A percentile compares a stretch with the other conserved stretches of the same genome.
Conservation (phyloP, 2,113 vertebrate genomes). For the Platanista minor region DNA sequence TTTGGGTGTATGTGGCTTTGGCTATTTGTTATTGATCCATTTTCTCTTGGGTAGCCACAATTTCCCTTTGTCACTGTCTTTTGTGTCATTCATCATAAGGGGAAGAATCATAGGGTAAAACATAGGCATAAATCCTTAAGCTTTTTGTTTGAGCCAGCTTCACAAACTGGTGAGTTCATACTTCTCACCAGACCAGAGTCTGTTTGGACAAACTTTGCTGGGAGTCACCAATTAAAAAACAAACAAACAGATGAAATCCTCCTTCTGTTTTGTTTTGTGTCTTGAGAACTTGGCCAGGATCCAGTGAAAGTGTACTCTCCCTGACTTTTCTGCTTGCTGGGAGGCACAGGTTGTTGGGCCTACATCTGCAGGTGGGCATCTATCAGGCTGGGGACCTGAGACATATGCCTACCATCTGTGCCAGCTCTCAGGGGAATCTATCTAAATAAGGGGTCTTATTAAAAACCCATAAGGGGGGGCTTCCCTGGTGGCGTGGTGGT, state of each 20-base stretch:
- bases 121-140: not conserved
- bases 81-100: not conserved
- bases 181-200: not conserved
- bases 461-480: not conserved
- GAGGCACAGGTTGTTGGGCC: not conserved
- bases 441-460: not conserved
- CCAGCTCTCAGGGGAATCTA: not conserved
- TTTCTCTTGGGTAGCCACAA: not conserved
- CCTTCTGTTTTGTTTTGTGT: not conserved
- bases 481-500: no score
- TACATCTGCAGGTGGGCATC: not conserved
- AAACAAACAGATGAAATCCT: not conserved
- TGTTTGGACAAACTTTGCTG: not conserved
- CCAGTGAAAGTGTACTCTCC: not conserved
- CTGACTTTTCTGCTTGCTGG: not conserved
- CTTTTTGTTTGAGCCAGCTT: not conserved
- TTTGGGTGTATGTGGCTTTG: not conserved
- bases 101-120: not conserved
- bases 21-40: not conserved
- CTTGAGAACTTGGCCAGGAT: not conserved
- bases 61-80: not conserved
- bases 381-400: not conserved
- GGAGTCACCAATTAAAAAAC: not conserved
- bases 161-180: not conserved
- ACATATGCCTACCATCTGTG: not conserved